Evolutionary conservation across 1,140 invertebrate genomes (phyloP).

Genomic region (Argopecten irradians): DNA sequence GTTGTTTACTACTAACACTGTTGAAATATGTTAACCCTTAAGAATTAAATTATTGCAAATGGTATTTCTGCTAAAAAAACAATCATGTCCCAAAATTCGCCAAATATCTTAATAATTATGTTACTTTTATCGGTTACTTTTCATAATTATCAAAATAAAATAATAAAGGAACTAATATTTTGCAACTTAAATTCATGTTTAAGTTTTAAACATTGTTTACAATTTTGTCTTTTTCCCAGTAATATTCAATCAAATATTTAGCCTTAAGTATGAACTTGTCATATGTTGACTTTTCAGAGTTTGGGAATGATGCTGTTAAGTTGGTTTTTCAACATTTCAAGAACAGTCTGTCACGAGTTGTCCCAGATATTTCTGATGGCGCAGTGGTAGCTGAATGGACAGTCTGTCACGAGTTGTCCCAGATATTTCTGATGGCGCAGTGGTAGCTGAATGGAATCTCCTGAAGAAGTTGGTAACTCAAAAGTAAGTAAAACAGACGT

Average conservation of each 20-base stretch:
- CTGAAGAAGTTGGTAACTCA: too few species aligned
- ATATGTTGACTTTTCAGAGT: neutral
- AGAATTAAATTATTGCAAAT: too few species aligned
- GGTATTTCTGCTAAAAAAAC: too few species aligned
- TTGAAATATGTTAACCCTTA: too few species aligned
- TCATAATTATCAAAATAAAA: neutral
- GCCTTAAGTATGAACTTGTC: neutral
- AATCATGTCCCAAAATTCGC: too few species aligned
- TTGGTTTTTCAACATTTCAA: neutral
- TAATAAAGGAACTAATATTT: neutral
- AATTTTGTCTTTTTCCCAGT: neutral
- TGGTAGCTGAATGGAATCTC: neutral
- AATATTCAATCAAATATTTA: neutral
- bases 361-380: neutral
- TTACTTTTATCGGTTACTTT: neutral
- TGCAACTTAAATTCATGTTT: neutral
- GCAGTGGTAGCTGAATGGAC: neutral
- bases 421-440: neutral
- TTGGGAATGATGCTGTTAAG: slow-evolving; percentile 5
- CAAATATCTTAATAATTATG: neutral
- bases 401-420: too few species aligned
- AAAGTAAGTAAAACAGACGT: too few species aligned
- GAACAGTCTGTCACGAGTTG: neutral
- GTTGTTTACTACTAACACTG: too few species aligned
- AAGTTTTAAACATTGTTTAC: slow-evolving; percentile 14